A percentile compares a stretch with the other conserved stretches of the same genome.
These are phyloP conservation scores for Bradypodion pumilum DNA, from an alignment of 2,797 vertebrate species.

Conservation along the genomic window DNA sequence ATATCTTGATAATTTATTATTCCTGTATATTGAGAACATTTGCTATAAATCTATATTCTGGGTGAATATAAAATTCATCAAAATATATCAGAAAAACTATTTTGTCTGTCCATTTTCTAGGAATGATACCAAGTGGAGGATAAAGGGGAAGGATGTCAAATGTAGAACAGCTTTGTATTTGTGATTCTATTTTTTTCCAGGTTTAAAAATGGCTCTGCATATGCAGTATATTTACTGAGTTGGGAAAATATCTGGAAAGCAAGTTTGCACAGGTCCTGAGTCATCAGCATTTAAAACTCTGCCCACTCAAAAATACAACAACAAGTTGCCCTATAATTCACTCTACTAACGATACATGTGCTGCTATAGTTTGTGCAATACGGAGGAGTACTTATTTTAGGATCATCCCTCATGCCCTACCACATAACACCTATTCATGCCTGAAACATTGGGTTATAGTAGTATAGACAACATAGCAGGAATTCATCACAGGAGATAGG, in stretches of 20 bases:
- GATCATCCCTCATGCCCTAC: neutral
- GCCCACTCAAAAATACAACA: constrained; percentile 4
- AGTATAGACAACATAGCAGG: neutral
- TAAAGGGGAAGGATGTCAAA: neutral
- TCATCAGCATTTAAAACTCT: constrained; percentile 1
- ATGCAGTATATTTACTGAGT: neutral
- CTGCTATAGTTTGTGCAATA: neutral
- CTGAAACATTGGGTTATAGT: neutral
- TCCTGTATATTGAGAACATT: neutral
- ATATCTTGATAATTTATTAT: neutral
- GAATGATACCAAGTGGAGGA: neutral
- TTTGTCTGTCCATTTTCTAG: neutral
- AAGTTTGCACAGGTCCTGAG: constrained; percentile 9
- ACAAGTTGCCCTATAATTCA: constrained; percentile 3
- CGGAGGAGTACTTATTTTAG: neutral
- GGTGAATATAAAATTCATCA: neutral
- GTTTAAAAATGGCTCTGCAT: neutral
- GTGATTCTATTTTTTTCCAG: neutral
- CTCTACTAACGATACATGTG: neutral
- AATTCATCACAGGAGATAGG: too few relatives aligned
- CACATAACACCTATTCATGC: neutral
- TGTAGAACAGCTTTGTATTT: neutral
- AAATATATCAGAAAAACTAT: neutral
- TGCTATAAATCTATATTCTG: neutral
- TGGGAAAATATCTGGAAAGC: neutral